Conservation (phyloP, 1,140 invertebrate species). For the Zophobas atratus region DNA sequence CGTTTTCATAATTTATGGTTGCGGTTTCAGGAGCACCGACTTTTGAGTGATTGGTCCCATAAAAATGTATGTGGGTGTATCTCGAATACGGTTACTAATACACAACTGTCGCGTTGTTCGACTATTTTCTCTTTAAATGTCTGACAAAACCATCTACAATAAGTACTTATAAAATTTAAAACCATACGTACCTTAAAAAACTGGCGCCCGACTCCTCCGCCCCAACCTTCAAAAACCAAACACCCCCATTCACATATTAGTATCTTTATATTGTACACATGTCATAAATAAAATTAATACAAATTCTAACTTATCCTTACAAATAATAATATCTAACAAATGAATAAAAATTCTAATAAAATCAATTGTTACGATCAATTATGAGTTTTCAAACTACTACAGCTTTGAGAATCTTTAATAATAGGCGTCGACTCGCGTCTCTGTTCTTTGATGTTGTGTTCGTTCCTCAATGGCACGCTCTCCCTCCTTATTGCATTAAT, state of each 20-base stretch:
- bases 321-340: constrained; percentile 21
- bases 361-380: constrained; percentile 56
- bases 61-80: no score
- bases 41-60: no score
- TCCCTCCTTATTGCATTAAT: constrained; percentile 62
- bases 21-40: no score
- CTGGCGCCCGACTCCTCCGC: background rate
- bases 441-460: constrained; percentile 54
- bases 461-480: constrained; percentile 61
- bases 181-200: no score
- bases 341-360: background rate
- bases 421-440: constrained; percentile 61
- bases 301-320: constrained; percentile 14
- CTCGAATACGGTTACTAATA: no score
- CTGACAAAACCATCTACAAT: no score
- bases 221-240: background rate
- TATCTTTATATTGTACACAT: constrained; percentile 26
- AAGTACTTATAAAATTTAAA: no score
- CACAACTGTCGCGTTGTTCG: no score
- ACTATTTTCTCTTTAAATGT: no score
- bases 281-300: constrained; percentile 36
- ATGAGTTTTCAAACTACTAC: constrained; percentile 65
- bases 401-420: constrained; percentile 67
- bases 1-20: no score
- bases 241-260: background rate